Evolutionary conservation across 2,113 vertebrate genomes (phyloP), one percentile per base, ranked within the genome.

Genomic region (Gasterosteus nipponicus): DNA sequence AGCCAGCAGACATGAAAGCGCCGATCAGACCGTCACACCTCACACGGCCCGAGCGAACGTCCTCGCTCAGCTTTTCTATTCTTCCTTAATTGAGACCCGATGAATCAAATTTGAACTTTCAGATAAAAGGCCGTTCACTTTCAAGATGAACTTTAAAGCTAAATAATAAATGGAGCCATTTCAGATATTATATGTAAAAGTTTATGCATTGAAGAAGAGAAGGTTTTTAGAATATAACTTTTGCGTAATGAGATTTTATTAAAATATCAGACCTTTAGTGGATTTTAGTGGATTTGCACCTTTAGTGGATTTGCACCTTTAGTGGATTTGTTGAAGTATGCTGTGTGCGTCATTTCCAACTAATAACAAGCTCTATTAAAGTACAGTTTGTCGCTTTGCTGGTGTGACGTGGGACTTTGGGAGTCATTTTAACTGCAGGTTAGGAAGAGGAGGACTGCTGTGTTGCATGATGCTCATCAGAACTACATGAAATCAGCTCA

Each of bases 1-100:
- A 89, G 86, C 82, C 78, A 26, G 77, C 75, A 77, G 83, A 83
- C 82, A 91, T 86, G 83, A 91, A 91, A 90, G 73, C 67, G 57
- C 77, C 7, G 12, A 76, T 39, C 71, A 81, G 83, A 83, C 77
- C 51, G n/a, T 19, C 53, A 58, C 46, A 59, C 63, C 85, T 44
- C 75, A 83, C 79, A 54, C 1, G 51, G 61, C 19, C 51, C n/a
- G 26, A 63, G 61, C 66, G 74, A 69, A 86, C 73, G 77, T 11
- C 3, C 49, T 70, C 42, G 11, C 68, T 87, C 78, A 76, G 67
- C 69, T 75, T 83, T 85, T 79, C 35, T 58, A 65, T 44, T 64
- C 35, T 66, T 54, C 7, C 75, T 78, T 57, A 71, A 78, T 81
- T 16, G 8, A 72, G 19, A 56, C 68, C 10, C 68, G 18, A n/a